A percentile compares a stretch with the other conserved stretches of the same genome.
Evolutionary conservation across 1,140 invertebrate species (phyloP).

Genomic region (Cyclina sinensis): DNA sequence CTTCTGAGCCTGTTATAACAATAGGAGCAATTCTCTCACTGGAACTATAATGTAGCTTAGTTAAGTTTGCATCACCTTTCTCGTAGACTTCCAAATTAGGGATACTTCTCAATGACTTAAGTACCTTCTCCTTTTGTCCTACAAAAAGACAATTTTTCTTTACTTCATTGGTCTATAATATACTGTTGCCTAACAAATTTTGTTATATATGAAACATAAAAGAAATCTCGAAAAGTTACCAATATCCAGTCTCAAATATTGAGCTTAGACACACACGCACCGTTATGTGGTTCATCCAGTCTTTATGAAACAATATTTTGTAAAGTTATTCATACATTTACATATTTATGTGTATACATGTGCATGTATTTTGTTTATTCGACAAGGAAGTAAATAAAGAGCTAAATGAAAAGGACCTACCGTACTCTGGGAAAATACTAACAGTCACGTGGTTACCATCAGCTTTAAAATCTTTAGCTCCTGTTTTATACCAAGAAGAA

Average conservation of each 20-base stretch:
- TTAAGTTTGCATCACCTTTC: constrained; percentile 6
- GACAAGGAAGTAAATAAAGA: neutral
- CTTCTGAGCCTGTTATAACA: constrained; percentile 21
- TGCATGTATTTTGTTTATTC: too few relatives aligned
- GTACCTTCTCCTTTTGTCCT: constrained; percentile 27
- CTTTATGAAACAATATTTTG: too few relatives aligned
- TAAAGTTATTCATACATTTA: too few relatives aligned
- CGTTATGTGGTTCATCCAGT: too few relatives aligned
- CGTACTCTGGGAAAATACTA: constrained; percentile 41
- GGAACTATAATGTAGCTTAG: constrained; percentile 24
- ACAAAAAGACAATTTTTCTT: neutral
- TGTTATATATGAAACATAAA: neutral
- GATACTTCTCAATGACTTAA: neutral
- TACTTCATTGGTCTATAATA: neutral
- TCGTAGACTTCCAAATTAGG: constrained; percentile 28
- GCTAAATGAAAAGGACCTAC: neutral
- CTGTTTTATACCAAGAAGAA: neutral
- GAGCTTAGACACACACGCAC: too few relatives aligned
- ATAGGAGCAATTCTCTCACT: constrained; percentile 49
- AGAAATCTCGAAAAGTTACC: neutral
- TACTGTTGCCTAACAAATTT: neutral
- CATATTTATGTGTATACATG: too few relatives aligned
- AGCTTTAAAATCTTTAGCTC: neutral
- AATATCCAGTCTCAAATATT: neutral
- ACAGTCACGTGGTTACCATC: neutral